phyloP scores from a whole-genome alignment of 2,113 vertebrate genomes.

The Monopterus albus region DNA sequence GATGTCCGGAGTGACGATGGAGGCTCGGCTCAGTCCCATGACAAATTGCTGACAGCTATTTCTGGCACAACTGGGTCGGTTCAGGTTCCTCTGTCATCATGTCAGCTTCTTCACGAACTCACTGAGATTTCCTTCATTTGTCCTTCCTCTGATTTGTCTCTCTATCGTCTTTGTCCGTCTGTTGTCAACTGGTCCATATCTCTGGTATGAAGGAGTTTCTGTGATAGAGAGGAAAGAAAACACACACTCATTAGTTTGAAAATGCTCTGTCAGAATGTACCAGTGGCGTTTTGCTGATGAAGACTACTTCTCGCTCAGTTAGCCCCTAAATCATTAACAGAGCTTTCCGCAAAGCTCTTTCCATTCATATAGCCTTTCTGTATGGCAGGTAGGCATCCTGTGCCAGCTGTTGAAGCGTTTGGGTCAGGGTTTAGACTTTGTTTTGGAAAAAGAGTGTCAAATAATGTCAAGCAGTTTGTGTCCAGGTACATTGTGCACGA shows the following conservation, averaged over 20 bases:
- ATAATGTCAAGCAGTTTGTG: background rate
- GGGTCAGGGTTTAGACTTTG: constrained; percentile 23
- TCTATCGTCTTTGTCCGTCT: background rate
- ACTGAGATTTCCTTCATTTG: constrained; percentile 6
- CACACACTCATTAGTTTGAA: constrained; percentile 50
- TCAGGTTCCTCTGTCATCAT: constrained; percentile 43
- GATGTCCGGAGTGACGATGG: constrained; percentile 23
- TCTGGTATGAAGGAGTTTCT: background rate
- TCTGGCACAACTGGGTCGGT: background rate
- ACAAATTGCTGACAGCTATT: constrained; percentile 22
- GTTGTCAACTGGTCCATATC: constrained; percentile 1
- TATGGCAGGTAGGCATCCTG: background rate
- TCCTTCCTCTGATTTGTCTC: background rate
- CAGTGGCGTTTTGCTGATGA: constrained; percentile 67
- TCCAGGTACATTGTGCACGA: background rate
- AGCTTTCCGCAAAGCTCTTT: constrained; percentile 57
- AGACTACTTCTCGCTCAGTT: constrained; percentile 64
- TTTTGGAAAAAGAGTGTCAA: constrained; percentile 7
- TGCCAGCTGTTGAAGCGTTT: constrained; percentile 5
- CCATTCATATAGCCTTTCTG: background rate
- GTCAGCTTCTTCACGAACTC: background rate
- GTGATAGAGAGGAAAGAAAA: constrained; percentile 26
- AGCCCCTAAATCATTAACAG: constrained; percentile 69
- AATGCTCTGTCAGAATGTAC: constrained; percentile 49
- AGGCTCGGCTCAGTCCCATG: constrained; percentile 56